phyloP scores from a whole-genome alignment of 2,113 vertebrate species.

The Fregetta grallaria region DNA sequence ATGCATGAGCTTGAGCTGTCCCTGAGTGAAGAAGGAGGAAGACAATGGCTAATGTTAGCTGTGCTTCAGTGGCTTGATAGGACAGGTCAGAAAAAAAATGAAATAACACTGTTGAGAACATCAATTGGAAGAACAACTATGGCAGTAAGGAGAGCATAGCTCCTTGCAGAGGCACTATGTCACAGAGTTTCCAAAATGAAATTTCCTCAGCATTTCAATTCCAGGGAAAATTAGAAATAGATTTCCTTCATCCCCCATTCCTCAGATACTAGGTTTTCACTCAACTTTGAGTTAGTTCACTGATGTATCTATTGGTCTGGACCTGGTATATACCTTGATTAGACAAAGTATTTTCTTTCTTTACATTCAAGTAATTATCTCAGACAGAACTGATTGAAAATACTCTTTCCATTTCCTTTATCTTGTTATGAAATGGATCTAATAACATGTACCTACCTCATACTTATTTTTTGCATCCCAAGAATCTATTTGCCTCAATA shows the following conservation, averaged over 20 bases:
- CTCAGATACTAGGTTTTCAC: neutral
- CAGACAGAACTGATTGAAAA: neutral
- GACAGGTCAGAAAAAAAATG: neutral
- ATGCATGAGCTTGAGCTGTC: neutral
- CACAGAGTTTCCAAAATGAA: neutral
- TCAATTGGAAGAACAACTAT: neutral
- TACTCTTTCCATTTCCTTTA: neutral
- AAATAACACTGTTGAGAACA: neutral
- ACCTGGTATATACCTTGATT: neutral
- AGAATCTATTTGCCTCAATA: neutral
- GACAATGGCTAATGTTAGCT: neutral
- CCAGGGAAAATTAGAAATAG: neutral
- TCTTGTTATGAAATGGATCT: neutral
- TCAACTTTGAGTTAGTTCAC: neutral
- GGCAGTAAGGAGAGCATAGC: neutral
- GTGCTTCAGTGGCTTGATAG: neutral
- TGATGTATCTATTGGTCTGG: neutral
- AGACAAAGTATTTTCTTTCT: neutral
- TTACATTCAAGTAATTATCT: neutral
- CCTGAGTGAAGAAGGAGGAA: neutral
- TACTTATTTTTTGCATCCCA: neutral
- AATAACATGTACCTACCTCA: neutral
- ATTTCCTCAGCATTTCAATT: neutral
- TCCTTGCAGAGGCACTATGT: neutral
- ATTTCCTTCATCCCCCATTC: neutral